Evolutionary conservation across 2,113 vertebrate species (phyloP).

Genomic region (Sakesphorus luctuosus): DNA sequence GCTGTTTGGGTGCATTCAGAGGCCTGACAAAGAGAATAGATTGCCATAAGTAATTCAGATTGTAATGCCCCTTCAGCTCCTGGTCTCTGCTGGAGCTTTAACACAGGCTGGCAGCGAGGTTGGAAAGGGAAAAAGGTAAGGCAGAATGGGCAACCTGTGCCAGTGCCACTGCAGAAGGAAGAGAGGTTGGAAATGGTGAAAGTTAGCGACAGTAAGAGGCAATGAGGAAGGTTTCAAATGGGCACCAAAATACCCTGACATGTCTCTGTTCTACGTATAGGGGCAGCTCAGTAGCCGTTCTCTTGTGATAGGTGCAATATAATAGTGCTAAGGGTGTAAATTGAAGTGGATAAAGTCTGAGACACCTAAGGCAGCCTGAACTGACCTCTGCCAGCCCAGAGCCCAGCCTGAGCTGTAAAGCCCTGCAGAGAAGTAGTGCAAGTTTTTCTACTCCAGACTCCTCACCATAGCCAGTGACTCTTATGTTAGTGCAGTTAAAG

Average conservation of each 20-base stretch:
- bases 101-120: background rate
- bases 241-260: background rate
- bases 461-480: background rate
- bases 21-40: background rate
- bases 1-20: background rate
- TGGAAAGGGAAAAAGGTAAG: background rate
- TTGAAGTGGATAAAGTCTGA: background rate
- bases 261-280: background rate
- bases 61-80: background rate
- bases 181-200: background rate
- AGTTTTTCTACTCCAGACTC: accelerated
- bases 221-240: background rate
- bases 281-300: background rate
- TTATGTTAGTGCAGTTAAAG: background rate
- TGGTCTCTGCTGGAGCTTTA: background rate
- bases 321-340: background rate
- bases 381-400: background rate
- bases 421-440: background rate
- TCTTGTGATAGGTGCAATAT: background rate
- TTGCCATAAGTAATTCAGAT: background rate
- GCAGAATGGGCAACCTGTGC: background rate
- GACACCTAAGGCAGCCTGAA: background rate
- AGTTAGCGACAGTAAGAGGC: background rate
- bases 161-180: background rate
- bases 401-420: background rate